Evolutionary conservation across 2,797 vertebrate species (phyloP), one percentile per base, ranked within the genome.

Genomic region (Calcarius lapponicus): DNA sequence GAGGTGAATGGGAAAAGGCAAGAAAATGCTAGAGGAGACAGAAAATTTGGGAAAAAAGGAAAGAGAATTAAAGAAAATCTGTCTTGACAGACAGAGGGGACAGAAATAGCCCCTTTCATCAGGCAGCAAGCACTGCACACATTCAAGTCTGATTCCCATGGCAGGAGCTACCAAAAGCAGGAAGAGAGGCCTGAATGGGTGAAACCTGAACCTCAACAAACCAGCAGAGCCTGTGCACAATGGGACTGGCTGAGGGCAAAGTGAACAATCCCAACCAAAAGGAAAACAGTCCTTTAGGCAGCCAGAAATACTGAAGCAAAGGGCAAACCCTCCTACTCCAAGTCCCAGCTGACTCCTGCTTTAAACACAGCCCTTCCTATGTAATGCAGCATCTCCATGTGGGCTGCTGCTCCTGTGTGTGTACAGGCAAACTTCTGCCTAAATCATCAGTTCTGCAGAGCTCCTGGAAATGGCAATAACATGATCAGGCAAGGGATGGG

Each of bases 131-230:
- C 3, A 4, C 62, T 62, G 78, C 51, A 66, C 25, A 56, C 48
- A 66, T 81, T 92, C 73, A 73, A 40, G 79, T 61, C 64, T 2
- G 4, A 93, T 91, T 89, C 78, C 73, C 69, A 65, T 26, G 83
- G 84, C 80, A 87, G 57, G 66, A 89, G 74, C 42, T 43, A 78
- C 80, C 50, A 78, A 78, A 90, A 86, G 83, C 92, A 96, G 92
- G 94, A 95, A 92, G 64, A 61, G 47, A 54, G 42, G 12, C 72
- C 45, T 88, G 53, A 85, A 57, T 70, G n/a, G 26, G 69, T 80
- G 50, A 65, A 92, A 82, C 43, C 21, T 34, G 66, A 92, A 80
- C 34, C 54, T 86, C 82, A 45, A 38, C 61, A 79, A 74, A 89
- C 31, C 83, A 65, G 31, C 9, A 69, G 43, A 83, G 74, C 28